Evolutionary conservation across 2,797 vertebrate species (phyloP), one percentile per base, ranked within the genome.

Genomic region (Mustela erminea): DNA sequence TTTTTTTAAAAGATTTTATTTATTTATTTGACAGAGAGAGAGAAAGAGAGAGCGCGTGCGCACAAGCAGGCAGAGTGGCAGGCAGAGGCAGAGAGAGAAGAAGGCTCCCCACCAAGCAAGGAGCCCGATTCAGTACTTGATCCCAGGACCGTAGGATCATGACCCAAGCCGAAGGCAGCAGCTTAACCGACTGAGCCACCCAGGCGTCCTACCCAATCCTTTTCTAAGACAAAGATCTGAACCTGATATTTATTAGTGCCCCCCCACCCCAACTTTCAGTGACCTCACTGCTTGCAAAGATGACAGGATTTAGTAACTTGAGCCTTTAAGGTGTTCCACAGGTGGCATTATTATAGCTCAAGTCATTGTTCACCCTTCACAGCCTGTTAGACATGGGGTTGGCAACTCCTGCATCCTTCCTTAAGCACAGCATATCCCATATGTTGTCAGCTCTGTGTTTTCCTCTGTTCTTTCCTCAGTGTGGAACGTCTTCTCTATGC

Each of bases 191-290:
- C 49, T 52, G 49, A 52, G 49, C 49, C 49, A 52, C 15, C 14
- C 49, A 52, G 49, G 49, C 4, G 14, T 49, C 49, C 49, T 49
- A 15, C 29, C 15, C 20, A 23, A n/a, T 87, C 27, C 87, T 64
- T 78, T 75, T 68, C 49, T 74, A 46, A 88, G 96, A 35, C 43
- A 62, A 85, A 95, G 43, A 32, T 68, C 62, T 49, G 60, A 38
- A 41, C 7, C 15, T 70, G 52, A 13, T 64, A 49, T 56, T 74
- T 91, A 64, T 54, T 52, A 62, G 84, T 62, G 17, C 32, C 43
- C 4, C 4, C 7, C 52, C 4, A 8, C 13, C 18, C 43, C 5
- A 77, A n/a, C 27, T 5, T 68, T 58, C 72, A 93, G 7, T 68
- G 82, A 78, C 54, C 52, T 87, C 10, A 49, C n/a, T 87, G 27